A percentile compares a stretch with the other conserved stretches of the same genome.
Evolutionary conservation across 2,113 vertebrate species (phyloP).

Genomic region (Corythaixoides concolor): DNA sequence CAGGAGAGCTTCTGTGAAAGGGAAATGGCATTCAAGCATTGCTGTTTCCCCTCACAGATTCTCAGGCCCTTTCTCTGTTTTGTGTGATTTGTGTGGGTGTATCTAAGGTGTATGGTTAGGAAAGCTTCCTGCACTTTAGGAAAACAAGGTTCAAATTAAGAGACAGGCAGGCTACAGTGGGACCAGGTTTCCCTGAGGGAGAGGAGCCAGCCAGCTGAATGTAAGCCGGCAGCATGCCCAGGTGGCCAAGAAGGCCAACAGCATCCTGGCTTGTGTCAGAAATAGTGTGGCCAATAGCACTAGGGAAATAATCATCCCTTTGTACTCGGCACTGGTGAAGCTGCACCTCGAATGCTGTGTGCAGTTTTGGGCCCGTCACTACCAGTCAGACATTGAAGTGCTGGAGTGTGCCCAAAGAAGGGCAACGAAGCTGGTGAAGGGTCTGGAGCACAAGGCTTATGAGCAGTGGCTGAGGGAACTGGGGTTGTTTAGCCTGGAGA

Average conservation of each 20-base stretch:
- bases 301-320: too few species aligned
- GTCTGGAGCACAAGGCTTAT: too few species aligned
- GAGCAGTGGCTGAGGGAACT: neutral
- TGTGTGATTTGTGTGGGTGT: neutral
- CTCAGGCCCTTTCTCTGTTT: neutral
- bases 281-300: too few species aligned
- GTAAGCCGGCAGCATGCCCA: rapidly evolving
- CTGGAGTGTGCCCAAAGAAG: too few species aligned
- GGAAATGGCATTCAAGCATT: neutral
- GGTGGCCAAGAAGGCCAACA: rapidly evolving
- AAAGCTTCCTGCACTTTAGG: neutral
- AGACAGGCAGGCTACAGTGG: neutral
- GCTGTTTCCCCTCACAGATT: neutral
- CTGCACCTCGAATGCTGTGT: too few species aligned
- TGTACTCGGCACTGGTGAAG: too few species aligned
- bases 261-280: too few species aligned
- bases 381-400: too few species aligned
- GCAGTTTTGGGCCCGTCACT: too few species aligned
- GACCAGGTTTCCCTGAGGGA: neutral
- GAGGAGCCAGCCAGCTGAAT: neutral
- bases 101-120: neutral
- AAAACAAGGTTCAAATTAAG: neutral
- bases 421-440: too few species aligned
- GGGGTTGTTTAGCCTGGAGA: neutral
- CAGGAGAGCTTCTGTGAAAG: neutral